phyloP scores from a whole-genome alignment of 2,797 vertebrate species.

The Trematomus bernacchii region DNA sequence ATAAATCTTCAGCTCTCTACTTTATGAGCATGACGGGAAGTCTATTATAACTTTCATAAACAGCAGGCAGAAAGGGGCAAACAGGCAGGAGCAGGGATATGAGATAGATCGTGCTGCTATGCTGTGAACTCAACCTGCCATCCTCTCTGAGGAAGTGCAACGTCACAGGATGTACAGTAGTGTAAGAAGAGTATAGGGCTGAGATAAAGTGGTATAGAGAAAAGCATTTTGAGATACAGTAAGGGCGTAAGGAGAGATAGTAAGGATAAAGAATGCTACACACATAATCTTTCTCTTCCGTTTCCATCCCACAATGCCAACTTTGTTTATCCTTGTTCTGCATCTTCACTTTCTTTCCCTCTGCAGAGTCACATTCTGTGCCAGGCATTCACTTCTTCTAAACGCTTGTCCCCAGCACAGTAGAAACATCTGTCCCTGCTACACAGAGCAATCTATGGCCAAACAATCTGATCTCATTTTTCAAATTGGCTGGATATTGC shows the following conservation, averaged over 20 bases:
- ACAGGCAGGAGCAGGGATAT: constrained; percentile 50
- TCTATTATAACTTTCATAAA: constrained; percentile 86
- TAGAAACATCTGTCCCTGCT: constrained; percentile 52
- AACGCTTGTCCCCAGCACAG: constrained; percentile 25
- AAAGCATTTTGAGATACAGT: constrained; percentile 8
- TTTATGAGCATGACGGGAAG: constrained; percentile 84
- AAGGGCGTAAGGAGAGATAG: constrained; percentile 11
- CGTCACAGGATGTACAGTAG: constrained; percentile 21
- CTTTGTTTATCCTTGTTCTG: constrained; percentile 34
- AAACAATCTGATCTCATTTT: constrained; percentile 50
- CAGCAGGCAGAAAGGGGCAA: constrained; percentile 53
- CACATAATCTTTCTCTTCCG: constrained; percentile 4
- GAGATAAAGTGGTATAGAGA: constrained; percentile 4
- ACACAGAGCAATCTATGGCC: constrained; percentile 19
- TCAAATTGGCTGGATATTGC: constrained; percentile 34
- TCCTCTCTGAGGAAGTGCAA: background rate
- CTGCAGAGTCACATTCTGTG: constrained; percentile 34
- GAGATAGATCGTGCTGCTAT: constrained; percentile 41
- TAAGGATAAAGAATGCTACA: constrained; percentile 16
- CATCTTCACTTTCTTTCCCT: constrained; percentile 29
- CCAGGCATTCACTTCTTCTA: constrained; percentile 29
- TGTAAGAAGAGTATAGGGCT: background rate
- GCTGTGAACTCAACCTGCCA: constrained; percentile 35
- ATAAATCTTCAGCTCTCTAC: constrained; percentile 82
- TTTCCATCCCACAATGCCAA: constrained; percentile 32